Evolutionary conservation across 2,888 invertebrate species (phyloP).

Genomic region (Mesorhabditis belari): DNA sequence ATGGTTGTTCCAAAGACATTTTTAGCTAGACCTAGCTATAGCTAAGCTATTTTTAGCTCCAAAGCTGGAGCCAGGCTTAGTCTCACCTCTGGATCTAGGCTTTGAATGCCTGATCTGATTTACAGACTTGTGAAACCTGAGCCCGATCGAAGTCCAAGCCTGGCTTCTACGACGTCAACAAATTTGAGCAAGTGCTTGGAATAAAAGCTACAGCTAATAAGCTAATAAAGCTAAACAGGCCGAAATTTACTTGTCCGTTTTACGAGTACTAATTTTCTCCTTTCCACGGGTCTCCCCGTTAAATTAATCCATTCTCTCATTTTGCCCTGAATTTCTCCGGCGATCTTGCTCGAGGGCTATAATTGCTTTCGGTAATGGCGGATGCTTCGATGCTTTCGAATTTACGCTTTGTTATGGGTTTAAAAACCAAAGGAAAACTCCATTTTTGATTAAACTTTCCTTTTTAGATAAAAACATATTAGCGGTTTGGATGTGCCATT

Average conservation of each 20-base stretch:
- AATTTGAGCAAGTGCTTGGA: constrained; percentile 31
- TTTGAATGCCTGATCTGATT: constrained; percentile 21
- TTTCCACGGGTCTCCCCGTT: constrained; percentile 26
- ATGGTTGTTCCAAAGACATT: too few relatives aligned
- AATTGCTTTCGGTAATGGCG: constrained; percentile 43
- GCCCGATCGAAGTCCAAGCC: constrained; percentile 36
- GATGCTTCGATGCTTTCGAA: constrained; percentile 48
- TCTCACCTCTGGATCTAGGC: too few relatives aligned
- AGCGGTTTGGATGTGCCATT: constrained; percentile 81
- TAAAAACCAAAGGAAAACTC: background rate
- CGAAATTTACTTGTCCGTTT: background rate
- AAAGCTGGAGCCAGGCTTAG: too few relatives aligned
- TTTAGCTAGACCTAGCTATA: too few relatives aligned
- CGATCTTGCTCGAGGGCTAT: constrained; percentile 28
- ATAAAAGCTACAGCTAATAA: background rate
- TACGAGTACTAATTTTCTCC: background rate
- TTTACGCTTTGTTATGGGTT: constrained; percentile 10
- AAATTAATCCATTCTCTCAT: constrained; percentile 34
- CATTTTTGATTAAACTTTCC: too few relatives aligned
- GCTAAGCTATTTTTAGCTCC: too few relatives aligned
- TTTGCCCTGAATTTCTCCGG: constrained; percentile 33
- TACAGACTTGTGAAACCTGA: constrained; percentile 12
- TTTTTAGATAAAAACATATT: constrained; percentile 49
- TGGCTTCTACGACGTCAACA: constrained; percentile 45
- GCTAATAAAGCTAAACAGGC: too few relatives aligned